Base-by-base conservation (phyloP, 2,113 vertebrate species). In the Anseranas semipalmata region DNA sequence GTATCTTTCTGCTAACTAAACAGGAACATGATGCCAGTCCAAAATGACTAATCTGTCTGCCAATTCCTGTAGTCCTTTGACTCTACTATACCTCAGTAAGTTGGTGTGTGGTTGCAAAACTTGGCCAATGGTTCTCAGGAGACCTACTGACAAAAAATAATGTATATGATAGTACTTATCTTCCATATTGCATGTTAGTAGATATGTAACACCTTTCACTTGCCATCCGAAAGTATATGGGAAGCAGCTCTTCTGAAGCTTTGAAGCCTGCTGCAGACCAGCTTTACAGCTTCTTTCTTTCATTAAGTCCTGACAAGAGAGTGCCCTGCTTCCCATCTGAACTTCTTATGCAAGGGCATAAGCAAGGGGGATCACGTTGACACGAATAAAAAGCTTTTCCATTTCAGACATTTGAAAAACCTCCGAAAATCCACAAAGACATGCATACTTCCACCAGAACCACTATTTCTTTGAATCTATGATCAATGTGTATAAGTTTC, bases 81-180 rank as follows among this genome's bases (percentile, higher is more conserved):
- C 1, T 2, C 35, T 25, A 3, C 16, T 46, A 65, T 8, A 28
- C 18, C 62, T 71, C 39, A 41, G 10, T n/a, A 72, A 62, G 16
- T 15, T 24, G 22, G 33, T 37, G 15, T 0, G 0, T 18, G 35
- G 60, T 17, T 56, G 52, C 45, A 87, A 71, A 89, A 39, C 25
- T 79, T 66, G 37, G 24, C 45, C 1, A 0, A 33, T 52, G 30
- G 15, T 46, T 87, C 1, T 0, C 48, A 63, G 30, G 53, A 46
- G 35, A 86, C 41, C 12, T 17, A 41, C 7, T 18, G 41, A 79
- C 33, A 50, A 77, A 22, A 16, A 27, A 28, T 39, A 63, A 28
- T 46, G 68, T 58, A 63, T 33, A 15, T 18, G n/a, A n/a, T 7
- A 11, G 24, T 50, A 43, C 39, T 83, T 65, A 70, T 45, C 48